These are phyloP conservation scores for Struthio camelus DNA, from an alignment of 2,113 vertebrate genomes.

Conservation along the genomic window DNA sequence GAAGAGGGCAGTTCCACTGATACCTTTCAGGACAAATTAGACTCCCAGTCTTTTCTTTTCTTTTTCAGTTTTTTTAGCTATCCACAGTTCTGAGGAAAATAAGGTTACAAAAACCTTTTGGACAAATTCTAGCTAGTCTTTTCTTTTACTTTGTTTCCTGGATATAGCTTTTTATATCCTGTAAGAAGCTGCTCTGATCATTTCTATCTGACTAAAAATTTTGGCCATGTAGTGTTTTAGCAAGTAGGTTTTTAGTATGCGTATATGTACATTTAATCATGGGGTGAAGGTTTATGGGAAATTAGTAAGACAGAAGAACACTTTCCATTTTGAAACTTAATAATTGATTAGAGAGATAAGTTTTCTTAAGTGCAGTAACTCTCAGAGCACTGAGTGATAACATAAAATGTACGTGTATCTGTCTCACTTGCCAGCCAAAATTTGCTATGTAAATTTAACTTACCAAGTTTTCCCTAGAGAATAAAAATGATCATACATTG, in stretches of 20 bases:
- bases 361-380: constrained; percentile 58
- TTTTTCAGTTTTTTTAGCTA: rapidly evolving
- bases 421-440: constrained; percentile 46
- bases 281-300: constrained; percentile 44
- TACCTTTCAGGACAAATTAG: not conserved
- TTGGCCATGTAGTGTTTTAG: not conserved
- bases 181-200: not conserved
- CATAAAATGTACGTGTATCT: constrained; percentile 64
- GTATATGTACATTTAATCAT: not conserved
- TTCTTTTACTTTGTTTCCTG: not conserved
- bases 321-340: constrained; percentile 66
- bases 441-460: constrained; percentile 55
- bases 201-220: not conserved
- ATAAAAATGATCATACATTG: not conserved
- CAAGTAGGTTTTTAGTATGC: not conserved
- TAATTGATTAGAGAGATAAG: constrained; percentile 71
- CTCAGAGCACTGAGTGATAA: constrained; percentile 37
- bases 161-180: not conserved
- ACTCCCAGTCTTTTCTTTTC: not conserved
- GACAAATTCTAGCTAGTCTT: not conserved
- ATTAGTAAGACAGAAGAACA: constrained; percentile 41
- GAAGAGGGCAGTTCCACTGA: not conserved
- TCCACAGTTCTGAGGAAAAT: not conserved
- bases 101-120: not conserved
- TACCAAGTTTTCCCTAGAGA: constrained; percentile 49